A percentile compares a stretch with the other conserved stretches of the same genome.
Evolutionary conservation across 2,888 invertebrate species (phyloP).

Genomic region (Seira musarum): DNA sequence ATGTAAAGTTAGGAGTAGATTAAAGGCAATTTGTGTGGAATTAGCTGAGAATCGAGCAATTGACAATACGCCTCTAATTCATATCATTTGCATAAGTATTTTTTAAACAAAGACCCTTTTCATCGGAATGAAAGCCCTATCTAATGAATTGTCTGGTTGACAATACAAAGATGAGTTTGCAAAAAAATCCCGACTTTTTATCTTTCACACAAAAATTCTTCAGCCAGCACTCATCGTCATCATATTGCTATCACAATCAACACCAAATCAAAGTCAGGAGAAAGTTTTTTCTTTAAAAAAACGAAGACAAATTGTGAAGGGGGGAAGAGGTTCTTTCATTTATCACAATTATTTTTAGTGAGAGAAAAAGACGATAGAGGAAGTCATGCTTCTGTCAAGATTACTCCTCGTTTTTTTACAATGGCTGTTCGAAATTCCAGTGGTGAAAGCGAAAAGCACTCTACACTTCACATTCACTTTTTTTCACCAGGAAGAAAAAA

Average conservation of each 20-base stretch:
- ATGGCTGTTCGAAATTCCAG: neutral
- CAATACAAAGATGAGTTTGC: too few species aligned
- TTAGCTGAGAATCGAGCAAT: too few species aligned
- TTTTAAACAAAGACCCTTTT: too few species aligned
- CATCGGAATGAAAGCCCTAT: too few species aligned
- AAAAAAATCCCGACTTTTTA: too few species aligned
- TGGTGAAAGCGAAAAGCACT: conserved; percentile 16
- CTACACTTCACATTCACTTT: conserved; percentile 45
- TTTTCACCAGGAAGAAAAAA: neutral
- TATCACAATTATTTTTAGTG: conserved; percentile 9
- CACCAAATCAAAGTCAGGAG: neutral
- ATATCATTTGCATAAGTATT: too few species aligned
- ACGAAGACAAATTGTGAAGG: conserved; percentile 2
- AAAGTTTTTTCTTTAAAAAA: neutral
- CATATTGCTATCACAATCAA: neutral
- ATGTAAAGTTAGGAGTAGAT: too few species aligned
- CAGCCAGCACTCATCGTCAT: too few species aligned
- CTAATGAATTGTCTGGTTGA: too few species aligned
- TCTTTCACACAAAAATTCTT: too few species aligned
- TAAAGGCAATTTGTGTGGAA: too few species aligned
- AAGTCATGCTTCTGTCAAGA: conserved; percentile 10
- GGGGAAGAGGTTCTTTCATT: neutral
- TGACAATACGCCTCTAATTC: too few species aligned
- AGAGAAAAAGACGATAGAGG: neutral
- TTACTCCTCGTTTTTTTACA: neutral